Conservation (phyloP, 2,797 vertebrate genomes). For the Gastrophryne carolinensis region DNA sequence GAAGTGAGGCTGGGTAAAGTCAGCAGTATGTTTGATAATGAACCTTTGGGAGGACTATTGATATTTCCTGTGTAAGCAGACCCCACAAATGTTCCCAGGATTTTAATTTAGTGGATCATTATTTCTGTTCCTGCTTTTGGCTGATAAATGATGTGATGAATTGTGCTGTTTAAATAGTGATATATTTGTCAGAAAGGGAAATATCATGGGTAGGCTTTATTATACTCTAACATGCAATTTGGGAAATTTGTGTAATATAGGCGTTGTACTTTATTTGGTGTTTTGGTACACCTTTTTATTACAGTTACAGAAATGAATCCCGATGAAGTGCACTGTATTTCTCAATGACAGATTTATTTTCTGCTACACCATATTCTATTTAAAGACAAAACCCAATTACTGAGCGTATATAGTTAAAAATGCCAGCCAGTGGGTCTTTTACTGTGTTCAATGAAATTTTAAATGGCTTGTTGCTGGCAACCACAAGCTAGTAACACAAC, state of each 20-base stretch:
- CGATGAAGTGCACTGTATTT: neutral
- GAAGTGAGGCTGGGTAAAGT: neutral
- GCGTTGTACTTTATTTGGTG: slow-evolving; percentile 24
- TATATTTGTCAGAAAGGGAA: slow-evolving; percentile 13
- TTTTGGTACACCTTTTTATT: slow-evolving; percentile 11
- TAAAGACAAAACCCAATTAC: neutral
- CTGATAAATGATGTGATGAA: slow-evolving; percentile 28
- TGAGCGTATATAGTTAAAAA: neutral
- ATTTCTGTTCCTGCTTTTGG: slow-evolving; percentile 5
- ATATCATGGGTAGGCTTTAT: neutral
- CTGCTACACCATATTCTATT: neutral
- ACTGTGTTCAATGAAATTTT: neutral
- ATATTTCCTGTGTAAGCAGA: neutral
- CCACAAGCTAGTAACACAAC: neutral
- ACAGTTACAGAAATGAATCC: neutral
- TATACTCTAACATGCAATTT: neutral
- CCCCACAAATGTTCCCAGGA: neutral
- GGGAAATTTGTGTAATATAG: neutral
- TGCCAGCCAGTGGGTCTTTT: neutral
- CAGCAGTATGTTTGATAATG: slow-evolving; percentile 14
- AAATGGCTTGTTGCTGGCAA: neutral
- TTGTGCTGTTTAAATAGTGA: neutral
- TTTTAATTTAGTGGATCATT: slow-evolving; percentile 23
- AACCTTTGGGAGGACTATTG: slow-evolving; percentile 8
- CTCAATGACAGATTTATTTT: neutral